Evolutionary conservation across 2,797 vertebrate species (phyloP).

Genomic region (Leptodactylus fallax): DNA sequence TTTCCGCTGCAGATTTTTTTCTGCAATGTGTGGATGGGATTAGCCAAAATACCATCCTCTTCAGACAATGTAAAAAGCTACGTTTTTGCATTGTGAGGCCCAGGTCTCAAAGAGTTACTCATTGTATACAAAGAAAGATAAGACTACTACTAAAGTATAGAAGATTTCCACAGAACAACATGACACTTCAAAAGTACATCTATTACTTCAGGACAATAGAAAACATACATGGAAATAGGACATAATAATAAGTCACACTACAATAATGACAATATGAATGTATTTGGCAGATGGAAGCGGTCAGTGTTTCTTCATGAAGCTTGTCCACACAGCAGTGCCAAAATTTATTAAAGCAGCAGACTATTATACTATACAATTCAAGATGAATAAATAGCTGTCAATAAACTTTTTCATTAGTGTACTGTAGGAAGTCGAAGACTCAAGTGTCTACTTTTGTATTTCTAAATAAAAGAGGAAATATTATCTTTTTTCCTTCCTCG

Average conservation of each 20-base stretch:
- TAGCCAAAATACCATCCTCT: no score
- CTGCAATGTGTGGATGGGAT: no score
- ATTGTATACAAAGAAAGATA: not conserved
- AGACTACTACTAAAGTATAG: not conserved
- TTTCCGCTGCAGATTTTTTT: no score
- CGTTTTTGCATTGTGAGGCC: no score
- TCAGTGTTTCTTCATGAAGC: not conserved
- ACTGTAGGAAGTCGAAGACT: not conserved
- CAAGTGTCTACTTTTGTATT: slow-evolving; percentile 11
- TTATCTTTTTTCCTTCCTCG: not conserved
- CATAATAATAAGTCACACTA: not conserved
- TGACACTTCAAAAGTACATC: not conserved
- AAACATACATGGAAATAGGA: slow-evolving; percentile 6
- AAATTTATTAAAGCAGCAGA: slow-evolving; percentile 1
- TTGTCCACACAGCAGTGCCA: not conserved
- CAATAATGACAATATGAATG: not conserved
- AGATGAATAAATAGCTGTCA: not conserved
- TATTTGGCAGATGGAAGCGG: not conserved
- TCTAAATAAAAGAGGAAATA: not conserved
- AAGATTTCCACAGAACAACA: not conserved
- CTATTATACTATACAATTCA: not conserved
- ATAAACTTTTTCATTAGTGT: not conserved
- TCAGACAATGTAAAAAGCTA: no score
- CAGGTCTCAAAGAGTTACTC: no score
- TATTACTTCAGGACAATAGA: not conserved